A percentile compares a stretch with the other conserved stretches of the same genome.
Evolutionary conservation across 2,113 vertebrate genomes (phyloP).

Genomic region (Synchiropus splendidus): DNA sequence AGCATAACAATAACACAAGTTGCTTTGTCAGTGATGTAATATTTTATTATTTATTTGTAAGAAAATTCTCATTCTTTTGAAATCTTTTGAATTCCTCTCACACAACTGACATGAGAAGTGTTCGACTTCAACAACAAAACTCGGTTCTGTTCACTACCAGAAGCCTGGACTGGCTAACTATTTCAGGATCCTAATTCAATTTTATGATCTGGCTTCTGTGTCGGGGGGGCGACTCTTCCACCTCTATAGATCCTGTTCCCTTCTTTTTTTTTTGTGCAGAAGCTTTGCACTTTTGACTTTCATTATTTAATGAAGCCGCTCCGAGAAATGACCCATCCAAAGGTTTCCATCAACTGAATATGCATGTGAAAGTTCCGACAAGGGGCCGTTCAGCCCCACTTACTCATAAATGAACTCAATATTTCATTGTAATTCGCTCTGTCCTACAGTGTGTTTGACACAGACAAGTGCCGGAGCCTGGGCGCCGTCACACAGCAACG

Average conservation of each 20-base stretch:
- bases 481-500: constrained; percentile 17
- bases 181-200: constrained; percentile 18
- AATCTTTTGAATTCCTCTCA: no score
- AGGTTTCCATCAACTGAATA: constrained; percentile 64
- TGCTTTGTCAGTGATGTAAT: no score
- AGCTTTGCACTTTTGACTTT: constrained; percentile 60
- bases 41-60: no score
- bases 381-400: constrained; percentile 62
- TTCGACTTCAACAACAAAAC: no score
- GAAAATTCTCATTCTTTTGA: no score
- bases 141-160: no score
- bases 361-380: constrained; percentile 51
- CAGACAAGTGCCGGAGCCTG: constrained; percentile 31
- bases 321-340: constrained; percentile 63
- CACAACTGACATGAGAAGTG: no score
- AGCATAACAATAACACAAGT: no score
- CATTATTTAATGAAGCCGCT: constrained; percentile 64
- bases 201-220: constrained; percentile 16
- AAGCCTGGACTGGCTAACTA: constrained; percentile 1
- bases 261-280: constrained; percentile 29
- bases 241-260: constrained; percentile 28
- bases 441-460: constrained; percentile 49
- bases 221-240: constrained; percentile 10
- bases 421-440: constrained; percentile 60
- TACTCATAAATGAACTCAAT: constrained; percentile 66